Percentiles rank a stretch among this genome's conserved stretches.
These are phyloP conservation scores for Pagetopsis macropterus DNA, from an alignment of 2,797 vertebrate genomes.

Conservation along the genomic window DNA sequence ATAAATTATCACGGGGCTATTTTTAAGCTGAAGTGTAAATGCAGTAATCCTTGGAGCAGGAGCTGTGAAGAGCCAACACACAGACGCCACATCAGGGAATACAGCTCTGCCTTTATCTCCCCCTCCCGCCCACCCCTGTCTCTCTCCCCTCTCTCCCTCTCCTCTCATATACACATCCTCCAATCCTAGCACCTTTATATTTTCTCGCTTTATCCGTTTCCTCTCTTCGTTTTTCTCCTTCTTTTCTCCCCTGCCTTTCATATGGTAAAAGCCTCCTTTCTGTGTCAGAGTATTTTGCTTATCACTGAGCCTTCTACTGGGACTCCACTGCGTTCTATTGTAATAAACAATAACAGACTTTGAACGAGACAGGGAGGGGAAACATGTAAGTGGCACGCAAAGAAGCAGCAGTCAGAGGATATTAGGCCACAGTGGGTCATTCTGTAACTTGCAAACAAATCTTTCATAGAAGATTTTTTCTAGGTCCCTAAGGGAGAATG, in stretches of 20 bases:
- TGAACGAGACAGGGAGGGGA: slow-evolving; percentile 67
- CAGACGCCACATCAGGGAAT: slow-evolving; percentile 76
- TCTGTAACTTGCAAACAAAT: slow-evolving; percentile 34
- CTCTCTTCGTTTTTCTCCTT: slow-evolving; percentile 33
- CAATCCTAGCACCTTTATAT: slow-evolving; percentile 59
- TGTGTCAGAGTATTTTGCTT: slow-evolving; percentile 66
- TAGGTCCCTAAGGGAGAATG: slow-evolving; percentile 3
- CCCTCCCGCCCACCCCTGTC: slow-evolving; percentile 19
- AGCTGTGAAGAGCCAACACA: slow-evolving; percentile 73
- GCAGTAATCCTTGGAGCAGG: slow-evolving; percentile 82
- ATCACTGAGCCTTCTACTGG: slow-evolving; percentile 62
- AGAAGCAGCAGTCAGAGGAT: slow-evolving; percentile 55
- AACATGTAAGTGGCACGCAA: slow-evolving; percentile 59
- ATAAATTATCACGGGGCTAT: slow-evolving; percentile 86
- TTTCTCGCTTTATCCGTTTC: slow-evolving; percentile 55
- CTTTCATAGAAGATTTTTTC: slow-evolving; percentile 19
- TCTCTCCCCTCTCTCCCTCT: background rate
- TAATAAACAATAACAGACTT: slow-evolving; percentile 72
- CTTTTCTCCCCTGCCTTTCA: slow-evolving; percentile 62
- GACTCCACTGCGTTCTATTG: slow-evolving; percentile 64
- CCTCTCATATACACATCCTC: slow-evolving; percentile 16
- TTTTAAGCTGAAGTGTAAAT: slow-evolving; percentile 87
- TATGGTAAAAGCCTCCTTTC: slow-evolving; percentile 75
- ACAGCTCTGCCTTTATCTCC: slow-evolving; percentile 70
- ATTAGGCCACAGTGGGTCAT: slow-evolving; percentile 60